phyloP scores from a whole-genome alignment of 2,797 vertebrate species.

The Craterocephalus amniculus region DNA sequence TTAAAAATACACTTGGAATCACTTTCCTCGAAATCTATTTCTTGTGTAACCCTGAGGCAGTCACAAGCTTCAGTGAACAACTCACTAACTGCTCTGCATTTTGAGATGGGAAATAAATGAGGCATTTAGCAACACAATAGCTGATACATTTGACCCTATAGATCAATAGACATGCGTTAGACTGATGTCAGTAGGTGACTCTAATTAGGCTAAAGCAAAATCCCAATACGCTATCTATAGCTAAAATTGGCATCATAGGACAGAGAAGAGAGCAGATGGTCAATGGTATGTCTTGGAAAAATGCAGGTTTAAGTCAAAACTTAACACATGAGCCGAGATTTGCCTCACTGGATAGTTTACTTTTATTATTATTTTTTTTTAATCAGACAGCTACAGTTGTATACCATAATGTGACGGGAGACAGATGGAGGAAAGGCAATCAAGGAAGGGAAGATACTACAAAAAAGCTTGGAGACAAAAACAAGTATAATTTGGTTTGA shows the following conservation, averaged over 20 bases:
- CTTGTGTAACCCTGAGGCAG: constrained; percentile 6
- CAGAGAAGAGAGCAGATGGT: constrained; percentile 2
- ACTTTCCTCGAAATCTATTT: neutral
- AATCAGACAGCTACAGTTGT: constrained; percentile 35
- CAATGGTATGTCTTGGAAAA: neutral
- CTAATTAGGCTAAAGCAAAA: constrained; percentile 72
- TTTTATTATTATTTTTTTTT: too few relatives aligned
- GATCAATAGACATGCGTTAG: constrained; percentile 77
- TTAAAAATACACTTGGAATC: neutral
- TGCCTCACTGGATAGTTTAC: constrained; percentile 14
- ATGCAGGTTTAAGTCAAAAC: constrained; percentile 1
- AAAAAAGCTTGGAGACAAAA: constrained; percentile 15
- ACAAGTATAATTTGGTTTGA: neutral
- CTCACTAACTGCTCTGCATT: constrained; percentile 62
- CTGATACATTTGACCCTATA: constrained; percentile 74
- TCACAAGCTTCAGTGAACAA: constrained; percentile 46
- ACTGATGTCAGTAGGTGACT: constrained; percentile 72
- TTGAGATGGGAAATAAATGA: constrained; percentile 69
- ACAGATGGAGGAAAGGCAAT: constrained; percentile 9
- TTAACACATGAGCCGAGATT: neutral
- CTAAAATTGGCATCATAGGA: constrained; percentile 47
- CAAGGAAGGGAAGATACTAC: neutral
- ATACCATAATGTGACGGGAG: constrained; percentile 17
- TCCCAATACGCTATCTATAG: constrained; percentile 64
- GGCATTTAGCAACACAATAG: constrained; percentile 63